Evolutionary conservation across 2,888 invertebrate genomes (phyloP), one percentile per base, ranked within the genome.

Genomic region (Megalurothrips usitatus): DNA sequence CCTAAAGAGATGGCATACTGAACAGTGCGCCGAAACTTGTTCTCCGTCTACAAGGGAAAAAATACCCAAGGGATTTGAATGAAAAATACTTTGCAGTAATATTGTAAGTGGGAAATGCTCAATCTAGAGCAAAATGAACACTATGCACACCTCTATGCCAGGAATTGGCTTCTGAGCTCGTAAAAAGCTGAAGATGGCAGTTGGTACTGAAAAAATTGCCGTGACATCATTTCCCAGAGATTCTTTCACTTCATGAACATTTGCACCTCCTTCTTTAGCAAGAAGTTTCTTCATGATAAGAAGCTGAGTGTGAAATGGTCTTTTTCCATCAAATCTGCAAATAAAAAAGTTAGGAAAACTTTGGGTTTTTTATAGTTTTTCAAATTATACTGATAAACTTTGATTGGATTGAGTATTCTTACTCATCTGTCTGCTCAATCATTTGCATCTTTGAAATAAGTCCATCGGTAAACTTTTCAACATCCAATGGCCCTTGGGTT

Each of bases 1-100:
- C 94, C 94, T 17, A 94, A 86, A 23, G 91, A 90, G 82, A 94
- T 91, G 14, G 94, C 92, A 86, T 91, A 92, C 84, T 92, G 91
- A 63, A 94, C 87, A 6, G 92, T 90, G 83, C 92, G 88, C 85
- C 92, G 89, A 84, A 92, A 90, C 43, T 89, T 87, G 86, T 91
- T 91, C 17, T 90, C 88, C 78, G 90, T 89, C 88, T 89, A 83
- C 78, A 88, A 85, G 85, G 58, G 34, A 82, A 12, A 34, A 79
- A 68, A 6, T 11, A 68, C 68, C 34, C 23, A 19, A 78, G 68
- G 47, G 2, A 52, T n/a, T 4, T 9, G n/a, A 79, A 79, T 19
- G 23, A 12, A 79, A 23, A 79, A 79, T 9, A 48, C 6, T 28
- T 28, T 26, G 34, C n/a, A 9, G n/a, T 81, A 4, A 48, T 17